These are phyloP conservation scores for Protobothrops mucrosquamatus DNA, from an alignment of 2,113 vertebrate genomes.

Conservation along the genomic window DNA sequence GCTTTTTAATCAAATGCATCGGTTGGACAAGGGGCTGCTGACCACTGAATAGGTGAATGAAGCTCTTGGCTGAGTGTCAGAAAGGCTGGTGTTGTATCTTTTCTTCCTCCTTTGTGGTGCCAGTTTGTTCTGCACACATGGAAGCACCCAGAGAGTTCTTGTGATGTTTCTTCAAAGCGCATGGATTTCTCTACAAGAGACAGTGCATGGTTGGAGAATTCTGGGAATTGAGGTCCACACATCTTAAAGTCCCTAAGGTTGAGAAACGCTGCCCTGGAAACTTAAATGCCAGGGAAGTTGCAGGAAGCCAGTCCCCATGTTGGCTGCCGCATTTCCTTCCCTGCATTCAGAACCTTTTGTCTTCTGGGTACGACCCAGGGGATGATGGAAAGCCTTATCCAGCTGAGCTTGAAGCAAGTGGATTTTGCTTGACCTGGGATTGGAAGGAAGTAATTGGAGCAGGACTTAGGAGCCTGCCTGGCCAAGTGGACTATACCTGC, in stretches of 20 bases:
- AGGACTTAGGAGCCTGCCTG: too few relatives aligned
- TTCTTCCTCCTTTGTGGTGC: neutral
- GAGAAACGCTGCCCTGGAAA: neutral
- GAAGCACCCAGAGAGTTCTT: neutral
- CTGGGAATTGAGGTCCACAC: too few relatives aligned
- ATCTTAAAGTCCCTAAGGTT: too few relatives aligned
- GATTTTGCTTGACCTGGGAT: neutral
- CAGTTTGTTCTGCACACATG: neutral
- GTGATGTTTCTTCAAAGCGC: neutral
- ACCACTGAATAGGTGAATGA: neutral
- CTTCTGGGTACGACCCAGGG: too few relatives aligned
- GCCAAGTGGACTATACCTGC: neutral
- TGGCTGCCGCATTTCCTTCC: neutral
- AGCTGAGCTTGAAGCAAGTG: neutral
- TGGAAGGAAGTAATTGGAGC: neutral
- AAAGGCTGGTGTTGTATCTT: neutral
- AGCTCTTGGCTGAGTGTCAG: neutral
- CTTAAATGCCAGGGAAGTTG: conserved; percentile 54
- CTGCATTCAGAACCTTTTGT: neutral
- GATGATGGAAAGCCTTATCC: neutral
- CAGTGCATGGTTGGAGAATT: conserved; percentile 19
- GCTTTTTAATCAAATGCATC: neutral
- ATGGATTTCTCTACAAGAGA: neutral
- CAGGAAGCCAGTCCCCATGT: neutral
- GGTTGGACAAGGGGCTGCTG: neutral